A percentile compares a stretch with the other conserved stretches of the same genome.
Conservation (phyloP, 2,888 invertebrate species). For the Apamea sordens region DNA sequence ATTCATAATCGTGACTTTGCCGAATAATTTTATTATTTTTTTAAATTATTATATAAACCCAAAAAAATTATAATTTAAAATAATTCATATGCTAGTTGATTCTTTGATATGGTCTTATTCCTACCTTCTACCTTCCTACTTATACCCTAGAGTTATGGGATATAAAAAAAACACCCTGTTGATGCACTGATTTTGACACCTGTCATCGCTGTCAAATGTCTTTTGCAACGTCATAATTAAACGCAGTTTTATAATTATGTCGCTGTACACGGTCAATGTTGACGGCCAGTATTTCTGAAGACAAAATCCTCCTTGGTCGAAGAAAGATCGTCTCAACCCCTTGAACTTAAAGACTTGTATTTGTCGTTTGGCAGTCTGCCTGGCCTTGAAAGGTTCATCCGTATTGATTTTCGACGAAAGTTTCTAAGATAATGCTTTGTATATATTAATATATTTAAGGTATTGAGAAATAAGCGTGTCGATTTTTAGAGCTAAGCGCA, state of each 20-base stretch:
- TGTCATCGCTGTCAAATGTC: not conserved
- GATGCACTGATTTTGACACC: not conserved
- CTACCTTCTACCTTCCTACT: no score
- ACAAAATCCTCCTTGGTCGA: conserved; percentile 27
- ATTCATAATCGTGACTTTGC: no score
- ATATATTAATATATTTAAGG: not conserved
- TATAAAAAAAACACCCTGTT: no score
- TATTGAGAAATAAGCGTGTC: not conserved
- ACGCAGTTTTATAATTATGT: not conserved
- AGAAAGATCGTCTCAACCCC: conserved; percentile 38
- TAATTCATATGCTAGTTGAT: no score
- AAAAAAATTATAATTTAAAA: no score
- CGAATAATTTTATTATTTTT: no score
- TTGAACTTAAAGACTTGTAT: conserved; percentile 47
- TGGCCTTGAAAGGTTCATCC: conserved; percentile 46
- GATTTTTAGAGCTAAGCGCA: not conserved
- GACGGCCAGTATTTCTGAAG: conserved; percentile 14
- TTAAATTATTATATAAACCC: no score
- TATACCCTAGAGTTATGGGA: no score
- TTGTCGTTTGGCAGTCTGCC: conserved; percentile 58
- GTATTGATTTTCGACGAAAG: conserved; percentile 57
- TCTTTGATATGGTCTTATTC: no score
- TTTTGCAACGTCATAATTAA: not conserved
- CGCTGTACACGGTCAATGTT: not conserved
- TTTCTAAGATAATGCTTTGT: conserved; percentile 27